Conservation (phyloP, 2,113 vertebrate species). For the Rhodinocichla rosea region DNA sequence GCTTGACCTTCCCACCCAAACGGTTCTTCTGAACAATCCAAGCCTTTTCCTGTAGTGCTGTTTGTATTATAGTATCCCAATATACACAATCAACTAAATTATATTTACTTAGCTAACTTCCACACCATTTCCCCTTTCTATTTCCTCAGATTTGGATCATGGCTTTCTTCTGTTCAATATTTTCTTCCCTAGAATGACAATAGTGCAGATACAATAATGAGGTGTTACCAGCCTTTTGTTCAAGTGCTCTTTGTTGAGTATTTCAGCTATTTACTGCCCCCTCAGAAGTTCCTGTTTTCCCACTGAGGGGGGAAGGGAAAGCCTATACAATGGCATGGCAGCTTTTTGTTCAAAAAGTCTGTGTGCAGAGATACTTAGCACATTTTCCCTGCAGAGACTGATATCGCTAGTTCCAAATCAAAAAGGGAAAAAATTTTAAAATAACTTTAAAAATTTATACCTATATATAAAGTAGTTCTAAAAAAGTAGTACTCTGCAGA, state of each 20-base stretch:
- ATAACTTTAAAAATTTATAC: not conserved
- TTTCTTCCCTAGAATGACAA: constrained; percentile 8
- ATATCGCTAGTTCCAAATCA: not conserved
- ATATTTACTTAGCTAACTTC: constrained; percentile 28
- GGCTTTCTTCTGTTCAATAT: not conserved
- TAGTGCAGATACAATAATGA: not conserved
- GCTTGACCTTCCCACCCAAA: not conserved
- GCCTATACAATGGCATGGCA: not conserved
- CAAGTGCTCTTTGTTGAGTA: not conserved
- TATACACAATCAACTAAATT: not conserved
- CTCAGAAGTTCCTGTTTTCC: constrained; percentile 46
- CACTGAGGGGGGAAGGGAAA: constrained; percentile 2
- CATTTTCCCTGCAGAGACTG: not conserved
- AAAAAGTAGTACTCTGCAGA: not conserved
- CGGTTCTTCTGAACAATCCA: not conserved
- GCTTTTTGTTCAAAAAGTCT: not conserved
- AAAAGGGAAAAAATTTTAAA: not conserved
- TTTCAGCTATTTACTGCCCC: constrained; percentile 5
- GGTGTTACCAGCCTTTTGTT: constrained; percentile 8
- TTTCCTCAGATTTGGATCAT: not conserved
- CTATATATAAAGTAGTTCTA: not conserved
- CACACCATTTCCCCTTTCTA: constrained; percentile 30
- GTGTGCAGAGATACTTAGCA: not conserved
- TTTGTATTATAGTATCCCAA: not conserved
- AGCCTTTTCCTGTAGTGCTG: not conserved